Conservation (phyloP, 2,113 vertebrate genomes). For the Gallinago paraguaiae region DNA sequence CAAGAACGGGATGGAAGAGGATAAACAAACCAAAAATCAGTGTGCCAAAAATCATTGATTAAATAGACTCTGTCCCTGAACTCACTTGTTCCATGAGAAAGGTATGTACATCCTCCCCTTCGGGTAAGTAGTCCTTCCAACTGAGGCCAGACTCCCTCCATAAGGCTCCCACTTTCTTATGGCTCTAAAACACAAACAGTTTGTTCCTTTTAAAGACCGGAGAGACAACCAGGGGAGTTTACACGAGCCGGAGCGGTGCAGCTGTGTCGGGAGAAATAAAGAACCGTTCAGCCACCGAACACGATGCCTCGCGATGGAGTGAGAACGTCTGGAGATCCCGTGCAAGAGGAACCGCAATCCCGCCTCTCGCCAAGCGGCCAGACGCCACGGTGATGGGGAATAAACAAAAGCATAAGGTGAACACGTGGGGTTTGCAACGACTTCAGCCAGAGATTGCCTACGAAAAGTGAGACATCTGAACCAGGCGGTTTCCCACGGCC, state of each 20-base stretch:
- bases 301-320: background rate
- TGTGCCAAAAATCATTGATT: background rate
- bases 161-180: slow-evolving; percentile 93
- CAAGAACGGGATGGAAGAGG: background rate
- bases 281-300: background rate
- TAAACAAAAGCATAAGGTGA: background rate
- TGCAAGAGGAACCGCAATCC: background rate
- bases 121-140: slow-evolving; percentile 89
- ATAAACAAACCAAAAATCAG: background rate
- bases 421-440: background rate
- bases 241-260: background rate
- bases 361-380: background rate
- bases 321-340: background rate
- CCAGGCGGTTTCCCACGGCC: background rate
- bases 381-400: background rate
- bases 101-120: slow-evolving; percentile 88
- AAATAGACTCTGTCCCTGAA: background rate
- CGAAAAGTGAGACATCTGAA: background rate
- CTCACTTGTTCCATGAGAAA: slow-evolving; percentile 91
- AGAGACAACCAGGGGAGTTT: background rate
- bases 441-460: background rate
- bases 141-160: slow-evolving; percentile 92
- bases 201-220: background rate
- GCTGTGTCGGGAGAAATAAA: slow-evolving; percentile 23
- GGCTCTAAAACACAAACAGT: slow-evolving; percentile 84